Conservation (phyloP, 2,113 vertebrate species). For the Oostethus manadensis region DNA sequence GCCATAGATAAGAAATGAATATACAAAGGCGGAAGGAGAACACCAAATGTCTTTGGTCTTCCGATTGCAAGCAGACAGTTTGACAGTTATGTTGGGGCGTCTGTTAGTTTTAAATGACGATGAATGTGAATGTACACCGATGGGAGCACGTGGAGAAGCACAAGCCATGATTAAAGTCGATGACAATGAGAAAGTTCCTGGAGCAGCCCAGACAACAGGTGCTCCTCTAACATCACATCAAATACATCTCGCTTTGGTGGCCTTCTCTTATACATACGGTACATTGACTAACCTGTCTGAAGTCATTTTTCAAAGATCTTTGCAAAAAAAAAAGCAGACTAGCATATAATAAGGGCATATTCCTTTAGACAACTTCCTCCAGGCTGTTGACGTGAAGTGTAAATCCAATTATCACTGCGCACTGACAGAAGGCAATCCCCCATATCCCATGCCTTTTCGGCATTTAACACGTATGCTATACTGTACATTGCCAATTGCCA, state of each 20-base stretch:
- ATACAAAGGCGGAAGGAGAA: neutral
- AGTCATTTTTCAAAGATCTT: conserved; percentile 15
- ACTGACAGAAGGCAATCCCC: conserved; percentile 12
- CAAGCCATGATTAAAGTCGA: conserved; percentile 15
- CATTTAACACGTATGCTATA: too few species aligned
- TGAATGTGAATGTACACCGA: conserved; percentile 48
- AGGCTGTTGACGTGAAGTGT: conserved; percentile 15
- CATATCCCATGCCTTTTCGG: too few species aligned
- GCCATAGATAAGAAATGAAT: too few species aligned
- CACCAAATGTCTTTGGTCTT: too few species aligned
- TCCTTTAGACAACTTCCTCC: conserved; percentile 1
- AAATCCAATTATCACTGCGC: conserved; percentile 36
- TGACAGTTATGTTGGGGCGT: neutral
- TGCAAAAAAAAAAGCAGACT: neutral
- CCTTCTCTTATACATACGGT: neutral
- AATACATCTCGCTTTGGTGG: neutral
- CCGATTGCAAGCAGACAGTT: conserved; percentile 25
- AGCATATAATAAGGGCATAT: conserved; percentile 31
- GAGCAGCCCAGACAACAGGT: neutral
- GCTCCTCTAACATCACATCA: conserved; percentile 15
- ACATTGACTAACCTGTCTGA: neutral
- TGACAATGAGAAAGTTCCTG: too few species aligned
- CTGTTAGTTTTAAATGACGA: conserved; percentile 46
- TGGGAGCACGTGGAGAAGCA: conserved; percentile 49
- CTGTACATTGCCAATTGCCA: too few species aligned